These are phyloP conservation scores for Caranx ignobilis DNA, from an alignment of 2,113 vertebrate species.

Conservation along the genomic window DNA sequence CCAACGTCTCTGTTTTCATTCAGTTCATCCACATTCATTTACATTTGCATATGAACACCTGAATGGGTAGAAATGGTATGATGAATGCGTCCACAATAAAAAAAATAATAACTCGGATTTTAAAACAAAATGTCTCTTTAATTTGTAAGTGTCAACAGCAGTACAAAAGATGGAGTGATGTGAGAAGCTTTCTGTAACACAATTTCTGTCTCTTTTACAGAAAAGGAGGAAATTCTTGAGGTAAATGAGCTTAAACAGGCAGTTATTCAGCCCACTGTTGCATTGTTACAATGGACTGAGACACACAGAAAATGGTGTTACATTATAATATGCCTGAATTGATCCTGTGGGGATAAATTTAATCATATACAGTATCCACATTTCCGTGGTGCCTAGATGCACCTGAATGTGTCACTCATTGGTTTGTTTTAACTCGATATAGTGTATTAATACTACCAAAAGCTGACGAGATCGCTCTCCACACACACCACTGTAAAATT, in stretches of 20 bases:
- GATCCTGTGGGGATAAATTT: conserved; percentile 89
- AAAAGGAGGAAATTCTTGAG: conserved; percentile 99
- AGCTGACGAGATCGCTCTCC: conserved; percentile 91
- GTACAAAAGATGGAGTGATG: conserved; percentile 99
- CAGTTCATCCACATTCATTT: no score
- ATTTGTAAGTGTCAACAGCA: conserved; percentile 99
- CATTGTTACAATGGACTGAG: conserved; percentile 87
- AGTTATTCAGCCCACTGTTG: conserved; percentile 88
- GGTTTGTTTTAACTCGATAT: conserved; percentile 85
- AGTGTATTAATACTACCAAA: conserved; percentile 93
- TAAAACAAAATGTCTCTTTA: conserved; percentile 99
- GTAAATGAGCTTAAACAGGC: conserved; percentile 99
- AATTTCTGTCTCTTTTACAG: conserved; percentile 90
- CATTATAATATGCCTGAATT: conserved; percentile 91
- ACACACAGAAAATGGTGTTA: conserved; percentile 92
- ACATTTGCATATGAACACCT: not conserved
- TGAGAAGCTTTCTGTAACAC: conserved; percentile 87
- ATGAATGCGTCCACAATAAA: not conserved
- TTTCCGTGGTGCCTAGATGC: conserved; percentile 89
- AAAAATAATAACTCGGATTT: conserved; percentile 76
- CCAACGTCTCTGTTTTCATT: no score
- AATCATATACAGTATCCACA: conserved; percentile 83
- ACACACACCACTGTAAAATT: conserved; percentile 93
- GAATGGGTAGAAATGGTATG: not conserved
- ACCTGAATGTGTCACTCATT: conserved; percentile 89